A percentile compares a stretch with the other conserved stretches of the same genome.
phyloP scores from a whole-genome alignment of 1,140 invertebrate genomes.

The Drosophila yakuba region DNA sequence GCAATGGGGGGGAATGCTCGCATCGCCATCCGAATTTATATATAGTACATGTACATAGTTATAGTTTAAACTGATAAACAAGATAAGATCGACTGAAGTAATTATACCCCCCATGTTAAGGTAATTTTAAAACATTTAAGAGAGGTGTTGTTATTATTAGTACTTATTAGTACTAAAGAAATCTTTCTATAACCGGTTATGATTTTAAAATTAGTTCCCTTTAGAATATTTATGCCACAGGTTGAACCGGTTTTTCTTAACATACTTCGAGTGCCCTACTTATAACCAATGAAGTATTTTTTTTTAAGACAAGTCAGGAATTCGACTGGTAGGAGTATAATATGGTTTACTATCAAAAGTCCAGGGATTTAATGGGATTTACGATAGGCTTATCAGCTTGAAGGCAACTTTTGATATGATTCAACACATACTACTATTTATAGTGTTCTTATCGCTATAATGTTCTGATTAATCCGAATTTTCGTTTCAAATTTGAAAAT shows the following conservation, averaged over 20 bases:
- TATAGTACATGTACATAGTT: no score
- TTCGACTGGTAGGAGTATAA: neutral
- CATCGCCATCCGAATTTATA: no score
- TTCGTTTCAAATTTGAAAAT: neutral
- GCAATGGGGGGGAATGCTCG: no score
- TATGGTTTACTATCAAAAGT: neutral
- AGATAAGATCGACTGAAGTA: no score
- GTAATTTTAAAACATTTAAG: no score
- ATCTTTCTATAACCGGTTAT: neutral
- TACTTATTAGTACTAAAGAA: no score
- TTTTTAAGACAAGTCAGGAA: neutral
- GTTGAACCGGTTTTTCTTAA: neutral
- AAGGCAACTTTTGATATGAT: constrained; percentile 22
- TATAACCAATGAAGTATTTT: neutral
- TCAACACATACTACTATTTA: constrained; percentile 18
- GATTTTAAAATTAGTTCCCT: neutral
- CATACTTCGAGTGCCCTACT: neutral
- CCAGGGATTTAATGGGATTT: neutral
- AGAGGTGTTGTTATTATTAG: no score
- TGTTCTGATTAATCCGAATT: constrained; percentile 21
- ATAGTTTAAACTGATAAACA: no score
- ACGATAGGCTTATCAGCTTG: constrained; percentile 12
- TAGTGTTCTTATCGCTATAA: constrained; percentile 22
- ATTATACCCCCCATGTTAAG: no score
- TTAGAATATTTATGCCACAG: neutral